phyloP scores from a whole-genome alignment of 2,113 vertebrate genomes.

The Nycticebus coucang region DNA sequence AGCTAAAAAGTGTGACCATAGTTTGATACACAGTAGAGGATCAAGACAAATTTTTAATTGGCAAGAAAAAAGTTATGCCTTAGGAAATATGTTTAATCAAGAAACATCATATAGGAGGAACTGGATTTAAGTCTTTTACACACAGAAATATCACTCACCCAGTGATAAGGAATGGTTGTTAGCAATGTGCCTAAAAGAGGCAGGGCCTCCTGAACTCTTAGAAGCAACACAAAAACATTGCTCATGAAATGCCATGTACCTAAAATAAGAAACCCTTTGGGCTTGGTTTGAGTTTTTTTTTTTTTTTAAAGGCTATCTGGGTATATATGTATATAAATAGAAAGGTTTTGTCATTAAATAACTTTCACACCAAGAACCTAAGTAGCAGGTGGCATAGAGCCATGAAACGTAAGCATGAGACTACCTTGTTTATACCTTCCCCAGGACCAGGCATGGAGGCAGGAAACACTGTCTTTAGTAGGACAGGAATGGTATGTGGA shows the following conservation, averaged over 20 bases:
- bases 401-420: not conserved
- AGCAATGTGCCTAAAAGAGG: not conserved
- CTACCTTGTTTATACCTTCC: not conserved
- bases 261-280: not conserved
- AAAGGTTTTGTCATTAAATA: constrained; percentile 34
- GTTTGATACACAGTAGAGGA: not conserved
- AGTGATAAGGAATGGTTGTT: not conserved
- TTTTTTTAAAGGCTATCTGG: not conserved
- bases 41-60: not conserved
- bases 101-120: not conserved
- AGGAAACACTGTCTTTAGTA: not conserved
- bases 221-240: not conserved
- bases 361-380: not conserved
- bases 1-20: not conserved
- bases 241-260: not conserved
- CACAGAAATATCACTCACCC: not conserved
- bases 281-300: not conserved
- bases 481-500: not conserved
- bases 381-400: not conserved
- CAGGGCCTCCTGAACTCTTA: not conserved
- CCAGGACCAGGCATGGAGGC: not conserved
- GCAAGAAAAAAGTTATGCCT: not conserved
- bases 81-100: not conserved
- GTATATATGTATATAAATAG: not conserved
- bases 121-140: not conserved